Evolutionary conservation across 2,888 invertebrate species (phyloP).

Genomic region (Zelleria hepariella): DNA sequence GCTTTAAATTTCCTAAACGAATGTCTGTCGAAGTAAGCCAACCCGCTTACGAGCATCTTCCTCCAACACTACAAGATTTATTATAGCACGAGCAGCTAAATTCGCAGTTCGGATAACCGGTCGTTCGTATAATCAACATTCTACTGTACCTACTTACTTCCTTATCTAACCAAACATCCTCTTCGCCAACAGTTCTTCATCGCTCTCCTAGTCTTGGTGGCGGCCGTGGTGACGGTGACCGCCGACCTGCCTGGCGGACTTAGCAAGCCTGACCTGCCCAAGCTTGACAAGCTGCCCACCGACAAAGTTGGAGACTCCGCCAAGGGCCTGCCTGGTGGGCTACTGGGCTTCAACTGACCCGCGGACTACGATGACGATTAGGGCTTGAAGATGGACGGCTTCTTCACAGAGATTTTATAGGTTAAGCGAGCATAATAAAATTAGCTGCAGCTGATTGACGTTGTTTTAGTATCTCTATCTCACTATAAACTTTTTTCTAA

Average conservation of each 20-base stretch:
- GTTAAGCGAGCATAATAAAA: background rate
- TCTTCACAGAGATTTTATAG: background rate
- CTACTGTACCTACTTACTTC: background rate
- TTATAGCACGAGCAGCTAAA: too few relatives aligned
- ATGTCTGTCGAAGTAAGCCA: too few relatives aligned
- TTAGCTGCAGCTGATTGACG: background rate
- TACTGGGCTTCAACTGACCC: background rate
- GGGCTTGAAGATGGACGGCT: background rate
- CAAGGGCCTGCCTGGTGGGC: conserved; percentile 17
- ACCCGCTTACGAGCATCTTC: too few relatives aligned
- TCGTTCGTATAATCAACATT: too few relatives aligned
- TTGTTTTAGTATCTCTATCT: background rate
- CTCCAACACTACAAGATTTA: too few relatives aligned
- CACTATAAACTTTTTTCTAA: too few relatives aligned
- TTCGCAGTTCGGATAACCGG: too few relatives aligned
- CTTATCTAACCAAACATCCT: background rate
- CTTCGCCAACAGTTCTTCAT: conserved; percentile 9
- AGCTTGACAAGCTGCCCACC: conserved; percentile 19
- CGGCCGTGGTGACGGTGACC: conserved; percentile 20
- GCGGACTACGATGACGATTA: background rate
- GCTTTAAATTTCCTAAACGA: too few relatives aligned
- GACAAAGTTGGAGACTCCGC: conserved; percentile 22
- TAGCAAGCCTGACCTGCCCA: conserved; percentile 23
- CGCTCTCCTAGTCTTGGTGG: conserved; percentile 38
- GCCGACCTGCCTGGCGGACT: conserved; percentile 27